phyloP scores from a whole-genome alignment of 2,888 invertebrate species.

The Cephus pygmeus region DNA sequence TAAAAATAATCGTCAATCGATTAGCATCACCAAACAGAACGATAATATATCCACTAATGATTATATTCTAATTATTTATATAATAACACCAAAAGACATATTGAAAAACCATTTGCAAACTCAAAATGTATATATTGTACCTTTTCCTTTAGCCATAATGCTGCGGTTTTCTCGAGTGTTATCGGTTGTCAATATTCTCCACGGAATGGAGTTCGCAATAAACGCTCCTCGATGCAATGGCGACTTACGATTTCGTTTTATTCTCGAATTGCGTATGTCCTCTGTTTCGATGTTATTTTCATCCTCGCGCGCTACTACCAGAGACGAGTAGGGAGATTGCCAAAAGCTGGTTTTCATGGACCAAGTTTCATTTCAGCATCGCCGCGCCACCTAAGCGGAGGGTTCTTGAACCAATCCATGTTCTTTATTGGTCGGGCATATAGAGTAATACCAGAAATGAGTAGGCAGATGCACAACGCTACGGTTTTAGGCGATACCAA shows the following conservation, averaged over 20 bases:
- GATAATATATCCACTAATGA: neutral
- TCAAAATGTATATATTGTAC: slow-evolving; percentile 28
- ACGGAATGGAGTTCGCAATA: slow-evolving; percentile 9
- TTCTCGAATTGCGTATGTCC: slow-evolving; percentile 12
- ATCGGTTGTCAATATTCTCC: slow-evolving; percentile 1
- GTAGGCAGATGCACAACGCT: too few species aligned
- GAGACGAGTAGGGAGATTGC: too few species aligned
- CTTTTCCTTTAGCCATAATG: slow-evolving; percentile 49
- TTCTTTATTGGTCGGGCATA: too few species aligned
- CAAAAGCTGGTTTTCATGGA: too few species aligned
- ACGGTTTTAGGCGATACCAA: too few species aligned
- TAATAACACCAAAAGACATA: neutral
- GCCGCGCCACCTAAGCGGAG: too few species aligned
- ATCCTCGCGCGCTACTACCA: slow-evolving; percentile 11
- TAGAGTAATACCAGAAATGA: too few species aligned
- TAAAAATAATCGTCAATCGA: slow-evolving; percentile 21
- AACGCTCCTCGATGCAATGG: slow-evolving; percentile 16
- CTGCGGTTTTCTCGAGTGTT: slow-evolving; percentile 4
- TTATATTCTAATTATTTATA: neutral
- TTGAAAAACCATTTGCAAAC: neutral
- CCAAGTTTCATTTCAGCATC: too few species aligned
- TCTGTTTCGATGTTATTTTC: slow-evolving; percentile 7
- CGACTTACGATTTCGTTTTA: slow-evolving; percentile 28
- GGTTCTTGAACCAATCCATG: too few species aligned
- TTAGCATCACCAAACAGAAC: neutral